Base-by-base conservation (phyloP, 2,797 vertebrate species). In the Sebastes dallii region DNA sequence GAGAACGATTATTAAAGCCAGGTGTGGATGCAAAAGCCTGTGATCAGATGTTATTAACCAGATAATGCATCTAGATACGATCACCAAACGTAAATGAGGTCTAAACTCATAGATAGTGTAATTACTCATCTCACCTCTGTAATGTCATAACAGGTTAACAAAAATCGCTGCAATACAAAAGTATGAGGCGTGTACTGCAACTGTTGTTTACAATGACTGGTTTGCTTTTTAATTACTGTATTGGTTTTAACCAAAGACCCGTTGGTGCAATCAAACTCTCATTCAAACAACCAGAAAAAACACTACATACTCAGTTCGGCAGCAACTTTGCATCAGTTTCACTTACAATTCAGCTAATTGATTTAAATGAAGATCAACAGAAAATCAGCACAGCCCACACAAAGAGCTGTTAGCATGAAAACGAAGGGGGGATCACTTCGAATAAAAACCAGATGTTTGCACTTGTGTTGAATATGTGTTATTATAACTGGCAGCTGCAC, bases 401-500 rank as follows among this genome's bases (percentile, higher is more conserved):
- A 71, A 39, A 80, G 10, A 54, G 25, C 2, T 11, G 36, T 7
- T 2, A 36, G 60, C 55, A 34, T 29, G 34, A 14, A 27, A 73
- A 77, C 46, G 1, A 71, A 24, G 22, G 18, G 14, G 20, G 18
- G 36, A 56, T 61, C 39, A n/a, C 27, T n/a, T 42, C 39, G 34
- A 73, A 64, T 58, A 50, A 50, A 50, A 50, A 50, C 2, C 78
- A 82, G 70, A 77, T 82, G 82, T 69, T 76, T 77, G 65, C 71
- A 72, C 76, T 77, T 9, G 22, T 66, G 59, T 66, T 74, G 64
- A 86, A 81, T 65, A 66, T 39, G 59, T 62, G 56, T 72, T 66
- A 52, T 20, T 78, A 52, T 30, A 70, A 72, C 61, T 59, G 83
- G 72, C 78, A 81, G 81, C 66, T 84, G 81, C 10, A 46, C 30